phyloP scores from a whole-genome alignment of 2,888 invertebrate species.

The Trachelus tabidus region DNA sequence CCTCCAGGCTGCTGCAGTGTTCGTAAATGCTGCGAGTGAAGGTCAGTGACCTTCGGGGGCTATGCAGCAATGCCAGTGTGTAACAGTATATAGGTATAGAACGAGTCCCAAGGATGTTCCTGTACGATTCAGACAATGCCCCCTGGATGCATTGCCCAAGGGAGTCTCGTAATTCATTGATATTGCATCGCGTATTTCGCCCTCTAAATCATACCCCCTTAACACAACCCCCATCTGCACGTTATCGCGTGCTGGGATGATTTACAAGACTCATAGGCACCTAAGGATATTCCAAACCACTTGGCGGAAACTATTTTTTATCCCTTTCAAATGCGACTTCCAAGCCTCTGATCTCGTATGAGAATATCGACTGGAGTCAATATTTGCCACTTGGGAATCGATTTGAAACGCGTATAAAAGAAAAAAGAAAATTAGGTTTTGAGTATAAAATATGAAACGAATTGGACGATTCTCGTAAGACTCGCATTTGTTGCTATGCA shows the following conservation, averaged over 20 bases:
- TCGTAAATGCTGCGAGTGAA: neutral
- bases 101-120: neutral
- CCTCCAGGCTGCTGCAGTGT: neutral
- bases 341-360: neutral
- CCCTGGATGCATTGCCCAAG: conserved; percentile 7
- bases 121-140: neutral
- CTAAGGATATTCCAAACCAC: neutral
- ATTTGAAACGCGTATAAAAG: neutral
- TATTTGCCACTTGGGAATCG: neutral
- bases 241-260: neutral
- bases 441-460: neutral
- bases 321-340: neutral
- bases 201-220: conserved; percentile 29
- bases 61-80: neutral
- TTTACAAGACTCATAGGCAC: neutral
- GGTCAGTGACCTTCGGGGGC: neutral
- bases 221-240: neutral
- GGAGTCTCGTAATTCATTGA: conserved; percentile 35
- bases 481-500: neutral
- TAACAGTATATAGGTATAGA: neutral
- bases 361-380: neutral
- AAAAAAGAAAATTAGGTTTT: neutral
- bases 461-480: neutral
- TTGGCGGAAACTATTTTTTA: neutral
- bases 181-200: conserved; percentile 38